Evolutionary conservation across 2,888 invertebrate genomes (phyloP).

Genomic region (Cerceris ruficornis): DNA sequence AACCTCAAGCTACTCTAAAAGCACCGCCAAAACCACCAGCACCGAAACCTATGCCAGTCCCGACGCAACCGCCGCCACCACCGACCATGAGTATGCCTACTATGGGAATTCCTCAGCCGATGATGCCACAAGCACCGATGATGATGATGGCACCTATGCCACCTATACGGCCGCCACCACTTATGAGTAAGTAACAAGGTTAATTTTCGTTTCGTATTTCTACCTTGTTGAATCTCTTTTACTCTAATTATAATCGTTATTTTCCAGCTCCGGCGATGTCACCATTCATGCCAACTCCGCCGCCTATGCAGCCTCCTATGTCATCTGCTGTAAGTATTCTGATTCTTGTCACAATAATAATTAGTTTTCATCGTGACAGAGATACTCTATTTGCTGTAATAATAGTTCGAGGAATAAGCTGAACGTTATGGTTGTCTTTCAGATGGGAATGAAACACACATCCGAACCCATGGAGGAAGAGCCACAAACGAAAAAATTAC

Average conservation of each 20-base stretch:
- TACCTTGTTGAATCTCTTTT: conserved; percentile 3
- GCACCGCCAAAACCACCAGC: conserved; percentile 79
- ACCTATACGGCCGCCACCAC: conserved; percentile 84
- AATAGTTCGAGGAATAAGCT: no score
- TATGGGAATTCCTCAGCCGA: conserved; percentile 82
- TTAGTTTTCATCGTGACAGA: no score
- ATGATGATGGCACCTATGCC: conserved; percentile 87
- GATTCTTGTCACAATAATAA: background rate
- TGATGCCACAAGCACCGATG: conserved; percentile 84
- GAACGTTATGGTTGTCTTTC: background rate
- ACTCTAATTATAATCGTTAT: background rate
- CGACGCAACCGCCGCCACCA: conserved; percentile 80
- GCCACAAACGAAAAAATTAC: conserved; percentile 92
- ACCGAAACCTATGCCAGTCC: conserved; percentile 79
- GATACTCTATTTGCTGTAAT: no score
- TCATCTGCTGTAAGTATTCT: conserved; percentile 74
- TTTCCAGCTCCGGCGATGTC: conserved; percentile 78
- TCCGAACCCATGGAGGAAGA: conserved; percentile 87
- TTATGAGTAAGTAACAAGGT: conserved; percentile 82
- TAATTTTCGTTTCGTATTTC: conserved; percentile 5
- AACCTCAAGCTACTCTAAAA: conserved; percentile 78
- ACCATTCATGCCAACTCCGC: conserved; percentile 80
- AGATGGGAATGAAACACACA: conserved; percentile 83
- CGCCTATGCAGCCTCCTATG: conserved; percentile 80
- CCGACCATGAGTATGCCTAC: conserved; percentile 78